Conservation (phyloP, 2,113 vertebrate species). For the Columba janthina region DNA sequence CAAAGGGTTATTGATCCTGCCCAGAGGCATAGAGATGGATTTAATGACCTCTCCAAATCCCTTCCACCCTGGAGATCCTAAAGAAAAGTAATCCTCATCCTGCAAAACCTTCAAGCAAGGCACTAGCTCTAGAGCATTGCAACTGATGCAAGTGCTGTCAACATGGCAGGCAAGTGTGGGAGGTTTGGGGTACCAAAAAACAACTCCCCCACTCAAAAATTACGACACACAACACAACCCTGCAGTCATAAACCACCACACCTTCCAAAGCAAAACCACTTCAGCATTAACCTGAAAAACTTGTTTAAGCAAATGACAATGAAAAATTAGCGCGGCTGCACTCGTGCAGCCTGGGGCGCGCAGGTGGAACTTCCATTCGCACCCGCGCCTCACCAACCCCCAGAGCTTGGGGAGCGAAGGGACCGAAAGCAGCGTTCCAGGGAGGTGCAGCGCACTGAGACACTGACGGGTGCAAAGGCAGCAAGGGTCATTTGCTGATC, state of each 20-base stretch:
- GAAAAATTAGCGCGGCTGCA: neutral
- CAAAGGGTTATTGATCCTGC: constrained; percentile 11
- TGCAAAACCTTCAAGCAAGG: neutral
- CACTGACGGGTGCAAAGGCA: neutral
- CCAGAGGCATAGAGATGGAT: neutral
- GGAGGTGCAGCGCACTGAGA: neutral
- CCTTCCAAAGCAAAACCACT: neutral
- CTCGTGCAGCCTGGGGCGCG: neutral
- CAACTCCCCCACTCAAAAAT: no score
- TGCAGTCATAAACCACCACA: neutral
- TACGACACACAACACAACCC: neutral
- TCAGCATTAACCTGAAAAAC: constrained; percentile 18
- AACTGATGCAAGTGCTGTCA: accelerated
- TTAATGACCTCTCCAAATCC: neutral
- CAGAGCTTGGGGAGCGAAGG: accelerated
- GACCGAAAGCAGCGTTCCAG: neutral
- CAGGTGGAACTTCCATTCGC: neutral
- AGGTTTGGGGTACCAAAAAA: neutral
- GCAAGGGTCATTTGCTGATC: neutral
- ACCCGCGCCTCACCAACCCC: accelerated
- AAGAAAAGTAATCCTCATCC: neutral
- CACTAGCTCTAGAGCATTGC: accelerated
- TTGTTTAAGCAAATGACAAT: neutral
- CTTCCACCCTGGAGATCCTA: neutral
- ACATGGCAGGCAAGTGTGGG: accelerated